phyloP scores from a whole-genome alignment of 2,113 vertebrate genomes.

The Jaculus jaculus region DNA sequence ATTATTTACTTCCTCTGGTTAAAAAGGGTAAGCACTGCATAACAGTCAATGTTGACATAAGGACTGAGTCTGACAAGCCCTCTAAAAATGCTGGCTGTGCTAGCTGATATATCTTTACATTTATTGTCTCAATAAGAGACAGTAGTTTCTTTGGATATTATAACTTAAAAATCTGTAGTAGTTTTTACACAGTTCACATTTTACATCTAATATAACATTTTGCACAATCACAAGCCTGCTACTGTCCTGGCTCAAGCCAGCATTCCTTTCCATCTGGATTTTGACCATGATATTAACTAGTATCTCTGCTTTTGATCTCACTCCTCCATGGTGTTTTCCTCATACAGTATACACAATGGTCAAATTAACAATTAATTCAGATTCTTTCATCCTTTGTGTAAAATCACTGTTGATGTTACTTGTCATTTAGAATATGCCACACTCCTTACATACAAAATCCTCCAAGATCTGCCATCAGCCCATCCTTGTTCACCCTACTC shows the following conservation, averaged over 20 bases:
- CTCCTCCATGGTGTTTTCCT: background rate
- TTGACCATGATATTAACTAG: background rate
- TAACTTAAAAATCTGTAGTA: background rate
- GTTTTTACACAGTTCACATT: background rate
- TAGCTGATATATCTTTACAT: background rate
- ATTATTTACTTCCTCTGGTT: background rate
- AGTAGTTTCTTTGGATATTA: background rate
- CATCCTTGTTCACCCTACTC: fast-evolving
- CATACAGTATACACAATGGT: background rate
- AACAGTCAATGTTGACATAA: background rate
- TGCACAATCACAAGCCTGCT: too few species aligned
- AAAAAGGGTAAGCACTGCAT: background rate
- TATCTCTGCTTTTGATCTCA: too few species aligned
- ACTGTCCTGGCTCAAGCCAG: background rate
- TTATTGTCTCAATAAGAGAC: background rate
- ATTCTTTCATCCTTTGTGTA: fast-evolving
- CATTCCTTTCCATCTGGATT: background rate
- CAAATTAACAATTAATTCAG: background rate
- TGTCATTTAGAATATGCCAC: background rate
- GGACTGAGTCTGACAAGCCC: background rate
- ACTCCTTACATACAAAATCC: background rate
- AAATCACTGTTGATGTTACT: background rate
- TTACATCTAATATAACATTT: background rate
- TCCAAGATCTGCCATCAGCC: background rate
- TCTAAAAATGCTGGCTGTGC: background rate